Base-by-base conservation (phyloP, 2,888 invertebrate species). In the Drosophila neutralis region DNA sequence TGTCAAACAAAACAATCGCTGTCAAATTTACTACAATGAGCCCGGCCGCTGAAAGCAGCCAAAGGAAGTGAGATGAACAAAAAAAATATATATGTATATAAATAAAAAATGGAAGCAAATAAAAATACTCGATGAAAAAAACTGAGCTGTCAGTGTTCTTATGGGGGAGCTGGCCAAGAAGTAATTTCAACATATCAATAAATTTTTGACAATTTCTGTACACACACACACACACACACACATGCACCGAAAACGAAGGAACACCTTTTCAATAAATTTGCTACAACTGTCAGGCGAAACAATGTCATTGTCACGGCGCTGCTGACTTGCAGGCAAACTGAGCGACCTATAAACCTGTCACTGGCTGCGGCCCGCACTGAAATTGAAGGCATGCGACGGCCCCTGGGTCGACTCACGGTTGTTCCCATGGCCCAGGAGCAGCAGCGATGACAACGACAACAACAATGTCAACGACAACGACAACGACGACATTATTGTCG, bases 401-500 rank as follows among this genome's bases (percentile, higher is more conserved):
- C 70, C 76, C 64, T 33, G 80, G 75, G 65, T 75, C 73, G 62
- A 38, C 62, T 29, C 51, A 69, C n/a, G 48, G 54, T 60, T 54
- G 21, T n/a, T 56, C 38, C 38, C 40, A 40, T 38, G 18, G 29
- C 49, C 69, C 63, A 72, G 59, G 38, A 54, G 42, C 52, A 35
- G 53, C 38, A 33, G 53, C 58, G 61, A 53, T 52, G 64, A 68
- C 49, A 65, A 52, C 65, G 51, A 54, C 57, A 27, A 56, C 52
- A 33, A 13, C 56, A 53, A 54, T 21, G 4, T 21, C 31, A 52
- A 48, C 66, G 60, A 78, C 79, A 62, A 73, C 72, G 67, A 73
- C 73, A 62, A 78, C 79, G 81, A 79, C 83, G 80, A 82, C 87
- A 91, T 91, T 91, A 90, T 91, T 91, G 91, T 90, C 91, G 90